A percentile compares a stretch with the other conserved stretches of the same genome.
These are phyloP conservation scores for Hyalella azteca DNA, from an alignment of 2,888 invertebrate species.

Conservation along the genomic window DNA sequence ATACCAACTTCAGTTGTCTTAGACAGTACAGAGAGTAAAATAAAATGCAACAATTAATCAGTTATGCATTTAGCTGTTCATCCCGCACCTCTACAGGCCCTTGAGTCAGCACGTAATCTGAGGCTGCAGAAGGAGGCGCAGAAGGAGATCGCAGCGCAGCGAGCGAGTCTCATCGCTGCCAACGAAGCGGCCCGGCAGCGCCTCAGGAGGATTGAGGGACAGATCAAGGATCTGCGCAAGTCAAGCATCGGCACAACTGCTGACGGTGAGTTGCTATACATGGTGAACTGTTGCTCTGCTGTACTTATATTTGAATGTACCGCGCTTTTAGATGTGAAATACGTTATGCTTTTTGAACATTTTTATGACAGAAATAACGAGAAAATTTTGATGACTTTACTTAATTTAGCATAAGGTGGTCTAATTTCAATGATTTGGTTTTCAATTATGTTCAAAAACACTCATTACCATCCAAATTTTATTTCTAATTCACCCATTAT, in stretches of 20 bases:
- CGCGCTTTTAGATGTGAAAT: no score
- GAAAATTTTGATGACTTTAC: no score
- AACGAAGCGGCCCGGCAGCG: slow-evolving; percentile 67
- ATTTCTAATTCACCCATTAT: no score
- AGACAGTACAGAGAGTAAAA: neutral
- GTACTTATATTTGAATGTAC: no score
- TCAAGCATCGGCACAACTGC: slow-evolving; percentile 70
- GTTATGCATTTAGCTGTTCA: neutral
- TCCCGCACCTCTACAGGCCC: slow-evolving; percentile 50
- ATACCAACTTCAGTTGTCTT: neutral
- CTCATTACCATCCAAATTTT: no score
- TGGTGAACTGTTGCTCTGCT: no score
- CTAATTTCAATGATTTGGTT: no score
- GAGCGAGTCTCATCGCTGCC: slow-evolving; percentile 68
- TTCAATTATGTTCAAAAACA: no score
- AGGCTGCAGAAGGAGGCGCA: slow-evolving; percentile 70
- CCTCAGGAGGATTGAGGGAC: slow-evolving; percentile 72
- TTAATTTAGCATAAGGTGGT: no score
- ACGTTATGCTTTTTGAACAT: no score
- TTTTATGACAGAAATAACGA: no score
- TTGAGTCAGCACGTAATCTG: slow-evolving; percentile 68
- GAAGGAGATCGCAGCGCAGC: slow-evolving; percentile 68
- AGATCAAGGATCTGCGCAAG: slow-evolving; percentile 70
- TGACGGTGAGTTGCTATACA: slow-evolving; percentile 68
- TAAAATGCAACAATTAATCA: neutral